Base-by-base conservation (phyloP, 2,113 vertebrate genomes). In the Pavo muticus region DNA sequence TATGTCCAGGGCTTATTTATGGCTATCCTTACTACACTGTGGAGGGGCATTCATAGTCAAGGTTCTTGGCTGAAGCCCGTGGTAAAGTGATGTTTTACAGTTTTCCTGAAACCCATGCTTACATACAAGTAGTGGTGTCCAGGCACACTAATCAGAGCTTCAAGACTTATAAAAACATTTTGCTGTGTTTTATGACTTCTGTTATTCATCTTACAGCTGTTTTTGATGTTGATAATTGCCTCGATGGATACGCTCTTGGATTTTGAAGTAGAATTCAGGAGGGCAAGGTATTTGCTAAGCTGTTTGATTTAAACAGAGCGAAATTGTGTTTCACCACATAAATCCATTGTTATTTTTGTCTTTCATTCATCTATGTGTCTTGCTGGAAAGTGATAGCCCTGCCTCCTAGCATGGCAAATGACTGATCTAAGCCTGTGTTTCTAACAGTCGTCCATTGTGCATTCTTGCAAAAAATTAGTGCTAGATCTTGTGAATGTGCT, bases 401-500 rank as follows among this genome's bases (percentile, higher is more conserved):
- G 73, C 24, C 50, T 91, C 39, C 76, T 84, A 74, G 81, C 50
- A 64, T 44, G 54, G 35, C 24, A 90, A 84, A 82, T 91, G 69
- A 84, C 40, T 91, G 54, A 89, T 85, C 52, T 68, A 72, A 80
- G 47, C 27, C 44, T 70, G 14, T 76, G 61, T 89, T 91, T 44
- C 80, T 84, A 79, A 85, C 74, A 56, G 63, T 61, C 81, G 94
- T 87, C 77, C 45, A 65, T 71, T 84, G 85, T 45, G 61, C 30
- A 23, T 81, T 94, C 89, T 59, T 83, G 93, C 50, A 85, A 88
- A 91, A 94, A 92, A 87, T 75, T 80, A 94, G 63, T 80, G 54
- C 47, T 91, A 52, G 83, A 61, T 88, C 65, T 94, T 91, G 63
- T 42, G 87, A 91, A 92, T 71, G 42, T 70, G 42, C 80, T 60